Evolutionary conservation across 2,888 invertebrate species (phyloP), one percentile per base, ranked within the genome.

Genomic region (Synanthedon tipuliformis): DNA sequence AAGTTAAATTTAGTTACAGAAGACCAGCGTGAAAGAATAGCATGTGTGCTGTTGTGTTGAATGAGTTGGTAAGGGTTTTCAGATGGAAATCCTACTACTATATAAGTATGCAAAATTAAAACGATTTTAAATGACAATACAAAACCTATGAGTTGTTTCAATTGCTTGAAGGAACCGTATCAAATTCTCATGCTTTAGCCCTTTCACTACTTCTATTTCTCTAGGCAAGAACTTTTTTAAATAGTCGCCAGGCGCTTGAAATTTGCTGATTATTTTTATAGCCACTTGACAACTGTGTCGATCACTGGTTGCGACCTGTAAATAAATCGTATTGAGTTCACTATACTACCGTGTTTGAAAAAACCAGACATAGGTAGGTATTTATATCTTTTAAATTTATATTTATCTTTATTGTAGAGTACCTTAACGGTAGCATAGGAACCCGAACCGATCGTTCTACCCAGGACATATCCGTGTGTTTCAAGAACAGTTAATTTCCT

Each of bases 341-440:
- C 34, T 34, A 34, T 34, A 34, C 34, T 34, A 34, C 7, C n/a
- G 7, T 18, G n/a, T 50, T 13, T 11, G 8, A 5, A 40, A n/a
- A 15, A 40, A 15, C n/a, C 15, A 27, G 27, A 8, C 0, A 34
- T 10, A n/a, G n/a, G n/a, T n/a, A n/a, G n/a, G n/a, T n/a, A n/a
- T n/a, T n/a, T n/a, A n/a, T 34, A 8, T 3, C 45, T 51, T 50
- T 40, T 15, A 27, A 41, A 16, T 4, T 49, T 49, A 18, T 1
- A 4, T 49, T 49, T 50, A 34, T 27, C 40, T 18, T 5, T 34
- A n/a, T 50, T 12, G 16, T 16, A 1, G 60, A 54, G 54, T 82
- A 92, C 92, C 88, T 93, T 93, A 10, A 95, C 94, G 52, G 93
- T 93, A 49, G 94, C 94, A 78, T 94, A 95, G 45, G 94, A 94